Conservation (phyloP, 1,140 invertebrate genomes). For the Caenorhabditis inopinata region DNA sequence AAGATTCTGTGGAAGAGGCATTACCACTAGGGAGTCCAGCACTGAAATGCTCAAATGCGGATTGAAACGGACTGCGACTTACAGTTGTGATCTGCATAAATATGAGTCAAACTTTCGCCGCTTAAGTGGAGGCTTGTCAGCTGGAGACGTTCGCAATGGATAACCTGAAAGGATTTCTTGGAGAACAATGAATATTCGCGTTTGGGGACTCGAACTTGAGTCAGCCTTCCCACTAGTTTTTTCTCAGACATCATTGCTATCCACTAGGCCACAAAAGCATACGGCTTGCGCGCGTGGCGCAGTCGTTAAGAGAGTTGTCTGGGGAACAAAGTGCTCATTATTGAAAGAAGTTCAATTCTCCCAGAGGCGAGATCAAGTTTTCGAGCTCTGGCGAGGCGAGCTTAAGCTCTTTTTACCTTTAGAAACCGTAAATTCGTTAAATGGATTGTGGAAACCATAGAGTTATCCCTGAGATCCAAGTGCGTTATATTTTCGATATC, state of each 20-base stretch:
- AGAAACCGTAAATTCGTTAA: conserved; percentile 23
- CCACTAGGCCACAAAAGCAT: too few species aligned
- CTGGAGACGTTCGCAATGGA: conserved; percentile 35
- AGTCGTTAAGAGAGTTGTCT: too few species aligned
- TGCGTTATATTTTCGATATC: conserved; percentile 17
- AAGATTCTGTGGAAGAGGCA: conserved; percentile 39
- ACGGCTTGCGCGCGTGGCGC: too few species aligned
- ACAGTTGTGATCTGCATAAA: conserved; percentile 34
- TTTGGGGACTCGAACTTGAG: too few species aligned
- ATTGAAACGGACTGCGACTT: neutral
- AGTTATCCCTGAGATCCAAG: conserved; percentile 26
- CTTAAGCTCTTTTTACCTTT: neutral
- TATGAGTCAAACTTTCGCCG: conserved; percentile 25
- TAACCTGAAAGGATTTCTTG: neutral
- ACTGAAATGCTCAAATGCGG: conserved; percentile 6
- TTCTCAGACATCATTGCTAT: too few species aligned
- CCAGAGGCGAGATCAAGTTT: too few species aligned
- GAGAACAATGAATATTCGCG: too few species aligned
- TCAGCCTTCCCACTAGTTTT: too few species aligned
- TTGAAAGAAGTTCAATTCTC: too few species aligned
- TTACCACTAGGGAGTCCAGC: conserved; percentile 42
- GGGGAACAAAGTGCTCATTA: too few species aligned
- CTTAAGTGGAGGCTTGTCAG: conserved; percentile 22
- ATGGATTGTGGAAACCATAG: neutral
- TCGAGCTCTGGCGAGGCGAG: too few species aligned